A percentile compares a stretch with the other conserved stretches of the same genome.
These are phyloP conservation scores for Syndactyla subalaris DNA, from an alignment of 2,797 vertebrate species.

Conservation along the genomic window DNA sequence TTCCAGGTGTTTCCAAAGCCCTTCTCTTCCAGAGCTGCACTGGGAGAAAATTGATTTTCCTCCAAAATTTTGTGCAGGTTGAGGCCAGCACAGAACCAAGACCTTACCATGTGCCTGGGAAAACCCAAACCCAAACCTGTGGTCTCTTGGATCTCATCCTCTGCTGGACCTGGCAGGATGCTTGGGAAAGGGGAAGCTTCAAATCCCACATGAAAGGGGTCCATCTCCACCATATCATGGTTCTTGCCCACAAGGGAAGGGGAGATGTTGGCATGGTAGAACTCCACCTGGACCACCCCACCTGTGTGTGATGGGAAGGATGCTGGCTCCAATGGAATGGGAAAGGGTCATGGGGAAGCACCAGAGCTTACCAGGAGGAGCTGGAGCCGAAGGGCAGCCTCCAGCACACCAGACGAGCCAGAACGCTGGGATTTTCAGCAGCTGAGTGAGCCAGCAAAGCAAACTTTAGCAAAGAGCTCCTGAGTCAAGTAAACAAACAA, in stretches of 20 bases:
- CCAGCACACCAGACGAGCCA: rapidly evolving
- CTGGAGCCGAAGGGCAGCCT: not conserved
- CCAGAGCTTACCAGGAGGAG: not conserved
- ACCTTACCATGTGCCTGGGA: rapidly evolving
- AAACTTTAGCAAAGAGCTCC: constrained; percentile 26
- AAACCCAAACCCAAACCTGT: not conserved
- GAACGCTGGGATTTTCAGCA: not conserved
- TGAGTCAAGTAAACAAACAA: constrained; percentile 27
- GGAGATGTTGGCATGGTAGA: not conserved
- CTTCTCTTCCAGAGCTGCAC: not conserved
- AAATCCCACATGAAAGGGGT: not conserved
- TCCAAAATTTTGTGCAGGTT: not conserved
- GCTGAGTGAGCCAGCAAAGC: constrained; percentile 20
- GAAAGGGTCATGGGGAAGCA: not conserved
- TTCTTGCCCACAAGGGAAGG: not conserved
- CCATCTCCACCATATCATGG: not conserved
- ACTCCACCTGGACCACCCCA: not conserved
- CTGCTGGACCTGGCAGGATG: not conserved
- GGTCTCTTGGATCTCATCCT: not conserved
- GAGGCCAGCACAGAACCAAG: not conserved
- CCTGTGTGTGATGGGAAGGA: not conserved
- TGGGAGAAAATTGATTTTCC: not conserved
- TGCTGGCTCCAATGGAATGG: rapidly evolving
- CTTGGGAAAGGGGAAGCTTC: not conserved
- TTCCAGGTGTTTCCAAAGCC: not conserved